phyloP scores from a whole-genome alignment of 1,140 invertebrate species.

The Diachasmimorpha longicaudata region DNA sequence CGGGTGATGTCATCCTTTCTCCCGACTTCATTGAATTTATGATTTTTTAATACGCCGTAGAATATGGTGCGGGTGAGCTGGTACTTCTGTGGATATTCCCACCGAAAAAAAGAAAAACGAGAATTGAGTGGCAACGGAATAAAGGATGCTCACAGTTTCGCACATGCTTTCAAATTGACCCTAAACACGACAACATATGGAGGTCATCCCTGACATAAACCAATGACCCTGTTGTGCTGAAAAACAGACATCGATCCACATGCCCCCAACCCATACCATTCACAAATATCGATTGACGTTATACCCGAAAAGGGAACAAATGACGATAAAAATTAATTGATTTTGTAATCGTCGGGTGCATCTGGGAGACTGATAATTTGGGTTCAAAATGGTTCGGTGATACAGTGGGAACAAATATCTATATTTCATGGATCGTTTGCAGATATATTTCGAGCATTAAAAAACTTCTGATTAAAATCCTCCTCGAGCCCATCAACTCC shows the following conservation, averaged over 20 bases:
- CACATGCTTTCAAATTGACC: not conserved
- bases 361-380: no score
- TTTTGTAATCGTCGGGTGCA: not conserved
- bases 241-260: not conserved
- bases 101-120: not conserved
- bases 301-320: not conserved
- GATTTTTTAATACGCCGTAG: not conserved
- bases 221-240: not conserved
- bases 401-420: no score
- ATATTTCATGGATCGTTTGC: no score
- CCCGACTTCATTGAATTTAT: not conserved
- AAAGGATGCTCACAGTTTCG: not conserved
- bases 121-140: not conserved
- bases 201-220: not conserved
- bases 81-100: not conserved
- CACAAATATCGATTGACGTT: not conserved
- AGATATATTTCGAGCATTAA: no score
- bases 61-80: no score
- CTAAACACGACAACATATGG: not conserved
- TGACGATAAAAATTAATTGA: not conserved
- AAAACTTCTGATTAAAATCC: no score
- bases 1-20: not conserved
- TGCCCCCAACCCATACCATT: not conserved
- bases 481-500: no score
- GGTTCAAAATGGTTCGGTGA: no score